phyloP scores from a whole-genome alignment of 2,797 vertebrate genomes.

The Acanthis flammea region DNA sequence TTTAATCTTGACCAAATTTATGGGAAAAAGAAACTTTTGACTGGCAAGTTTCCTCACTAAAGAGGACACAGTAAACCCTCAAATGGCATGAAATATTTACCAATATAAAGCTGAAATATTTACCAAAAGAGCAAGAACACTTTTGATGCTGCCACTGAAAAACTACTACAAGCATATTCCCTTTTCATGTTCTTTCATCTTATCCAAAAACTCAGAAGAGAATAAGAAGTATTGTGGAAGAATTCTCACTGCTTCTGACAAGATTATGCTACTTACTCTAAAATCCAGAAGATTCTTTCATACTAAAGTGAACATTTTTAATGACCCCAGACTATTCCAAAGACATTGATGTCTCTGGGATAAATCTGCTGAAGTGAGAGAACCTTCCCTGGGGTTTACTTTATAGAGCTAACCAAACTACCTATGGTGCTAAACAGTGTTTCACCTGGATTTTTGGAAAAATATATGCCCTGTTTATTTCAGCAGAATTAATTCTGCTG shows the following conservation, averaged over 20 bases:
- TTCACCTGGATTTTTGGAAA: background rate
- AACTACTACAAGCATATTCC: background rate
- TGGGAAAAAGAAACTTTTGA: background rate
- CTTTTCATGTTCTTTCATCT: background rate
- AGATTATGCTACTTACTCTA: background rate
- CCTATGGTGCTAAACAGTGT: background rate
- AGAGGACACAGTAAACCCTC: background rate
- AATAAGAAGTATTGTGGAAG: background rate
- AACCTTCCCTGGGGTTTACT: background rate
- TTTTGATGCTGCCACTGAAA: background rate
- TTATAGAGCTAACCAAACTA: background rate
- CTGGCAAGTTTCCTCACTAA: background rate
- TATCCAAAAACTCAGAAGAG: background rate
- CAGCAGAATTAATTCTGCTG: background rate
- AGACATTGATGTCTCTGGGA: background rate
- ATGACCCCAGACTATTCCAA: background rate
- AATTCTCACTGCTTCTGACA: background rate
- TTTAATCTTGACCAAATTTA: background rate
- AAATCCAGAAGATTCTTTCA: background rate
- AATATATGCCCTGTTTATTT: background rate
- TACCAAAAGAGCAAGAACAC: background rate
- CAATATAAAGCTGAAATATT: constrained; percentile 4
- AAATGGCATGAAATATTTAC: background rate
- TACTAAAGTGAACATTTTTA: background rate
- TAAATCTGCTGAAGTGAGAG: background rate